A percentile compares a stretch with the other conserved stretches of the same genome.
Conservation (phyloP, 2,113 vertebrate genomes). For the Nycticryphes semicollaris region DNA sequence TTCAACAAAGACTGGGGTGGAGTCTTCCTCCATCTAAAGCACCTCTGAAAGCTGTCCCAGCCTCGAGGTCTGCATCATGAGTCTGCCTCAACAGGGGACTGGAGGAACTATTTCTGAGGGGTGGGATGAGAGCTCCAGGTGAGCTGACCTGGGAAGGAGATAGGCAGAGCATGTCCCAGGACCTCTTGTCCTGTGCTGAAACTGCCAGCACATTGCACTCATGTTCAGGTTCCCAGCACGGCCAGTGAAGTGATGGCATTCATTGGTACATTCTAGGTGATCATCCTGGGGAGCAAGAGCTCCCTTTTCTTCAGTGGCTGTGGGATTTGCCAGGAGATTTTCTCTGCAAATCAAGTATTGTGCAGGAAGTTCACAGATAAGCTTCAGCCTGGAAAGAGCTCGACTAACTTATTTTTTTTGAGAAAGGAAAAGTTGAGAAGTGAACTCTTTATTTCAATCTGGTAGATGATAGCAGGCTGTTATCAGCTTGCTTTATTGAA, state of each 20-base stretch:
- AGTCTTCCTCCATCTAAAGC: background rate
- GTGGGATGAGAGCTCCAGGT: background rate
- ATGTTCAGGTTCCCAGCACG: accelerated
- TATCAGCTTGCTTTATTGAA: background rate
- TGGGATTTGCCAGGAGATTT: background rate
- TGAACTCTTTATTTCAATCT: background rate
- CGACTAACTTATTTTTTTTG: background rate
- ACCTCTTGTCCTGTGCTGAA: background rate
- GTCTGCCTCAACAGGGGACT: background rate
- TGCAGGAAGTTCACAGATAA: background rate
- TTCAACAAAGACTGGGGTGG: background rate
- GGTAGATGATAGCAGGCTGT: conserved; percentile 1
- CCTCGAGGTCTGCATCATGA: accelerated
- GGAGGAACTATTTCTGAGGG: background rate
- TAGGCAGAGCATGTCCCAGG: accelerated
- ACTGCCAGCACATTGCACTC: background rate
- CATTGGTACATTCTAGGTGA: background rate
- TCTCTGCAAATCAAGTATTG: background rate
- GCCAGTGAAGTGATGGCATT: accelerated
- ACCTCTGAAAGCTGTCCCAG: background rate
- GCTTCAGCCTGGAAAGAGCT: background rate
- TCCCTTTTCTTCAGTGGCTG: background rate
- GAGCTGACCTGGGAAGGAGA: background rate
- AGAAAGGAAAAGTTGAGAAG: background rate
- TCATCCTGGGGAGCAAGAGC: background rate